These are phyloP conservation scores for Ginglymostoma cirratum DNA, from an alignment of 2,113 vertebrate species.

Conservation along the genomic window DNA sequence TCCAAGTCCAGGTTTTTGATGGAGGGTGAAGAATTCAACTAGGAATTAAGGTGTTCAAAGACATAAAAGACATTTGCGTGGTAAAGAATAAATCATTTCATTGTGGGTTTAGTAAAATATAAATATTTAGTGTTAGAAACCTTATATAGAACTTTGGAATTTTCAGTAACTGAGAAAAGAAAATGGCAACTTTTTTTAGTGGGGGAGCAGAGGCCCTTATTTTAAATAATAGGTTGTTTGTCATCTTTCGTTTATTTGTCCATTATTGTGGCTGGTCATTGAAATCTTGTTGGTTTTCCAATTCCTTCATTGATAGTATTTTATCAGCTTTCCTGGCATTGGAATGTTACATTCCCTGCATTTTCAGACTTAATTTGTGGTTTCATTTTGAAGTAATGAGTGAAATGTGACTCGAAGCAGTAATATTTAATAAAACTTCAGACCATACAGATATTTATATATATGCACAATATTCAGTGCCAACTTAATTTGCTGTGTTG, in stretches of 20 bases:
- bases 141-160: not conserved
- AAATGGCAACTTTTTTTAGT: not conserved
- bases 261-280: not conserved
- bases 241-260: not conserved
- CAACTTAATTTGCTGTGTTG: not conserved
- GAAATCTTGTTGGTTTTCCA: not conserved
- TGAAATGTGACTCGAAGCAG: not conserved
- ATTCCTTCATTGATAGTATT: not conserved
- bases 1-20: not conserved
- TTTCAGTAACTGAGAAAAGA: not conserved
- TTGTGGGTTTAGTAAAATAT: not conserved
- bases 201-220: not conserved
- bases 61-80: not conserved
- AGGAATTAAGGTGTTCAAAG: not conserved
- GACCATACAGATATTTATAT: not conserved
- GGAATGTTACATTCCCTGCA: not conserved
- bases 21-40: not conserved
- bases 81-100: not conserved
- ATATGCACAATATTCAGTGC: not conserved
- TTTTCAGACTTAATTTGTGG: not conserved
- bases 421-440: not conserved
- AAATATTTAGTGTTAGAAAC: not conserved
- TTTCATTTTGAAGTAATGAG: constrained; percentile 2
- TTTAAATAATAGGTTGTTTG: not conserved
- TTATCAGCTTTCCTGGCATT: not conserved